These are phyloP conservation scores for Pseudorectes ferrugineus DNA, from an alignment of 2,113 vertebrate genomes.

Conservation along the genomic window DNA sequence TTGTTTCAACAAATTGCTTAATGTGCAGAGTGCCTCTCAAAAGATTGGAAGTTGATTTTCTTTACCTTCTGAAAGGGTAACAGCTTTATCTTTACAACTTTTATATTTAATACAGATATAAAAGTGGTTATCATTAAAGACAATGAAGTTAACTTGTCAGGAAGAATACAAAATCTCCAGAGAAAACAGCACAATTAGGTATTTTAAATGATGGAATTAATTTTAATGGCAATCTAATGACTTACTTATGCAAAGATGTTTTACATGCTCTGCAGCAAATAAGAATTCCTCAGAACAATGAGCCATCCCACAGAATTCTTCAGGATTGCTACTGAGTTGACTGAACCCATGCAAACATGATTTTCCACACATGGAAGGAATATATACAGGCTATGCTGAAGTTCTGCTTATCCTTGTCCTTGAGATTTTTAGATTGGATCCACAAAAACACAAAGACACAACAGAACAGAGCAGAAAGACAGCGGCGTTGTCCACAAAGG, in stretches of 20 bases:
- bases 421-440: neutral
- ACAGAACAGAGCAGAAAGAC: neutral
- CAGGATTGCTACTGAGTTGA: constrained; percentile 23
- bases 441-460: neutral
- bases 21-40: neutral
- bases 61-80: neutral
- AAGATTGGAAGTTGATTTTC: neutral
- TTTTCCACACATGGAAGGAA: constrained; percentile 28
- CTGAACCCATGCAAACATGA: neutral
- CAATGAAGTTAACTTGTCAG: neutral
- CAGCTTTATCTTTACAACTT: neutral
- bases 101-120: neutral
- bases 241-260: neutral
- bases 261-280: neutral
- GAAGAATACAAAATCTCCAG: neutral
- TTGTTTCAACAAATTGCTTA: neutral
- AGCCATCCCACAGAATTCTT: constrained; percentile 11
- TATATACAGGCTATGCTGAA: neutral
- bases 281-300: neutral
- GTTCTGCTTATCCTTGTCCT: neutral
- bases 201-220: neutral
- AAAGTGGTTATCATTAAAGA: neutral
- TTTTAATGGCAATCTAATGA: neutral
- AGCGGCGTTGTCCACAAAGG: fast-evolving
- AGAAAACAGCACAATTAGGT: neutral